phyloP scores from a whole-genome alignment of 2,113 vertebrate species.

The Chitala chitala region DNA sequence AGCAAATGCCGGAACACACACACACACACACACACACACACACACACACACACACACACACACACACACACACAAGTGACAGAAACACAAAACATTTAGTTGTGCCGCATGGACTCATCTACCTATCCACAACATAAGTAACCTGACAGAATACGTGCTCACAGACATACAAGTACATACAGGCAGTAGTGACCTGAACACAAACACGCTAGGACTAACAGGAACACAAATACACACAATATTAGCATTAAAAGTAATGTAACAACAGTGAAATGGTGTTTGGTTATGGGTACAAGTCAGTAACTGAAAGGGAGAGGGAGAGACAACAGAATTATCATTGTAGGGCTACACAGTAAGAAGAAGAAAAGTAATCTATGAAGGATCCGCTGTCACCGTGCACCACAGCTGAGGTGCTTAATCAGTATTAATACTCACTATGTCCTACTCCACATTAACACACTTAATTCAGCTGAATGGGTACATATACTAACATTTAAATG shows the following conservation, averaged over 20 bases:
- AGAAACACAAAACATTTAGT: background rate
- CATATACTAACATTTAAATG: background rate
- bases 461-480: background rate
- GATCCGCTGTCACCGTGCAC: background rate
- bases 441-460: background rate
- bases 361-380: background rate
- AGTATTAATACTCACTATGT: background rate
- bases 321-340: background rate
- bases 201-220: too few relatives aligned
- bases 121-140: background rate
- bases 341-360: background rate
- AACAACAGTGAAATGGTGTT: background rate
- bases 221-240: too few relatives aligned
- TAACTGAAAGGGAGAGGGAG: too few relatives aligned
- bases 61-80: background rate
- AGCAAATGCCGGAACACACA: background rate
- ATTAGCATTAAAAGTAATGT: too few relatives aligned
- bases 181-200: too few relatives aligned
- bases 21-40: background rate
- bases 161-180: too few relatives aligned
- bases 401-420: background rate
- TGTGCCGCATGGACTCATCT: background rate
- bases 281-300: too few relatives aligned
- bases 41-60: background rate
- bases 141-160: background rate